Evolutionary conservation across 2,888 invertebrate species (phyloP).

Genomic region (Podotricha telesiphe): DNA sequence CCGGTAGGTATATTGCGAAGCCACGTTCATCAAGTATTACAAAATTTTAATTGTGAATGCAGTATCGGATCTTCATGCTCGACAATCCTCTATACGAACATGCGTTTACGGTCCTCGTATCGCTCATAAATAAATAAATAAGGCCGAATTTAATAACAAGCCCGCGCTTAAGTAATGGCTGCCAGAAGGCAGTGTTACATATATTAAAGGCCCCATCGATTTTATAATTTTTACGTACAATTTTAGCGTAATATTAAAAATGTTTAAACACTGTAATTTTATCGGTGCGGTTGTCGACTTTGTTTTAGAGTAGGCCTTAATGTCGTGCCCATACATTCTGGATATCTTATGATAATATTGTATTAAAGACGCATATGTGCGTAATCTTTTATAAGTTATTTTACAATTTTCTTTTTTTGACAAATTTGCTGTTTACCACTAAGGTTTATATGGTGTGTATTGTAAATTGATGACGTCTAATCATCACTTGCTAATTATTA

Average conservation of each 20-base stretch:
- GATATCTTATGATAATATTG: slow-evolving; percentile 29
- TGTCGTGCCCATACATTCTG: slow-evolving; percentile 30
- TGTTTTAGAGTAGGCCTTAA: slow-evolving; percentile 63
- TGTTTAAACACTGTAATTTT: slow-evolving; percentile 77
- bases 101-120: slow-evolving; percentile 36
- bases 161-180: slow-evolving; percentile 74
- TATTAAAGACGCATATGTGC: slow-evolving; percentile 2
- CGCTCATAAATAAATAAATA: slow-evolving; percentile 81
- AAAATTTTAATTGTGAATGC: slow-evolving; percentile 18
- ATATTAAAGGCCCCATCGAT: slow-evolving; percentile 71
- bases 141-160: slow-evolving; percentile 82
- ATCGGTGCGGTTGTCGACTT: slow-evolving; percentile 57
- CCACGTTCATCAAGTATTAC: slow-evolving; percentile 3
- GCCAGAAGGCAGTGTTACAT: slow-evolving; percentile 80
- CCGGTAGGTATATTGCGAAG: neutral
- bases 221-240: slow-evolving; percentile 78
- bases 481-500: slow-evolving; percentile 41
- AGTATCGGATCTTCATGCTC: slow-evolving; percentile 24
- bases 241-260: slow-evolving; percentile 78
- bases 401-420: neutral
- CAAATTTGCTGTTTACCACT: neutral
- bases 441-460: neutral
- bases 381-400: neutral
- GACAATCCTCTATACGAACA: slow-evolving; percentile 18
- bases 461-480: slow-evolving; percentile 1